These are phyloP conservation scores for Periphyllus acericola DNA, from an alignment of 2,888 invertebrate genomes.

Conservation along the genomic window DNA sequence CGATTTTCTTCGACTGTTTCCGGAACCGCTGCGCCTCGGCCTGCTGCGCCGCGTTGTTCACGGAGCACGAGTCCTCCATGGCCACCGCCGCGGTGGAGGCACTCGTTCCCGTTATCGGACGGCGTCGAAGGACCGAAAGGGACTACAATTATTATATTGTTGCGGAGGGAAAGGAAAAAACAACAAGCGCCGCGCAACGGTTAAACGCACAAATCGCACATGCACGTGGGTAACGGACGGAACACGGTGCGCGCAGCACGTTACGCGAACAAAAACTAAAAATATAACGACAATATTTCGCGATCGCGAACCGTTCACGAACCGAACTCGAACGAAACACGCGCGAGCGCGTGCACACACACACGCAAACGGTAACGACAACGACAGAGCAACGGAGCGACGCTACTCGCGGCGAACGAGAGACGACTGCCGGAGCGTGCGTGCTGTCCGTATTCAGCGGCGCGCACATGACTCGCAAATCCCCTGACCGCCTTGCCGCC, in stretches of 20 bases:
- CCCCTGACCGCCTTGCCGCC: slow-evolving; percentile 1
- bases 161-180: neutral
- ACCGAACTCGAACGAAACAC: slow-evolving; percentile 5
- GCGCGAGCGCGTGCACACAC: neutral
- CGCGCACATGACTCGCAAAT: neutral
- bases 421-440: neutral
- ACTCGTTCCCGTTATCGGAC: slow-evolving; percentile 35
- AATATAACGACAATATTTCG: neutral
- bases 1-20: slow-evolving; percentile 59
- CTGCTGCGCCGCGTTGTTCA: slow-evolving; percentile 23
- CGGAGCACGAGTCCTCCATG: slow-evolving; percentile 45
- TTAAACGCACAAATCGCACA: neutral
- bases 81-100: slow-evolving; percentile 12
- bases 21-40: slow-evolving; percentile 45
- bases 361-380: neutral
- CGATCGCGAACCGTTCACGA: neutral
- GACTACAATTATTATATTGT: no score
- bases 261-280: neutral
- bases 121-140: neutral
- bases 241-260: no score
- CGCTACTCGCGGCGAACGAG: neutral
- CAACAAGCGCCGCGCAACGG: neutral
- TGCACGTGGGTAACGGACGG: neutral
- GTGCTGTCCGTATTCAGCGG: neutral
- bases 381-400: neutral